Evolutionary conservation across 2,797 vertebrate species (phyloP), one percentile per base, ranked within the genome.

Genomic region (Amblyraja radiata): DNA sequence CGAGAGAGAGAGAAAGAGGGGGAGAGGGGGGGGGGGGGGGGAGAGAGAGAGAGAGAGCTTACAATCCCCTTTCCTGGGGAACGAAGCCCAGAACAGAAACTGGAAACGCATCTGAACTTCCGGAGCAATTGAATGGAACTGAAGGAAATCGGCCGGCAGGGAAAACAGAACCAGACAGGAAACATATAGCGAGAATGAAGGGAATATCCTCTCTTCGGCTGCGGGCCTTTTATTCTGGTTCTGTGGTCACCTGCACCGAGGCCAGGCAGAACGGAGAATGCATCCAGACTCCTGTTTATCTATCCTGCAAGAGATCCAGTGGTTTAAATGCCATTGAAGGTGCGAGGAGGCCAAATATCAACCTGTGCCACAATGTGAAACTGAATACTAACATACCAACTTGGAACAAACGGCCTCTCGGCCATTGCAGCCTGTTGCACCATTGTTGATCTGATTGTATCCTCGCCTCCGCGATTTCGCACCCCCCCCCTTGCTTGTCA

Each of bases 51-150:
- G 5, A 73, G 0, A 32, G 36, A 54, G 7, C 18, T 10, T 54
- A 74, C 36, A 74, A 74, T 76, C 71, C 68, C n/a, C 32, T 46
- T 9, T 46, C 25, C 71, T 39, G 71, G 68, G 14, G 39, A 91
- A 46, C 68, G 63, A 90, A 32, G 6, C n/a, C 32, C 6, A 90
- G 84, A 91, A 91, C 68, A 91, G 65, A 91, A 91, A 39, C 90
- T 91, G 90, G 90, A 91, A 91, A 74, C 21, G 90, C 6, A 46
- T 25, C 36, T 28, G 14, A 74, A 74, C 90, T 74, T 91, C 68
- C 90, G 68, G 36, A 91, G 23, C 61, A 74, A 74, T 91, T 0
- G 23, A 28, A 71, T 6, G 68, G 90, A 54, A 13, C 68, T 74
- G 23, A 91, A 74, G 84, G 84, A 88, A 65, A 28, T 74, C 68